Conservation (phyloP, 2,113 vertebrate species). For the Tor tambroides region DNA sequence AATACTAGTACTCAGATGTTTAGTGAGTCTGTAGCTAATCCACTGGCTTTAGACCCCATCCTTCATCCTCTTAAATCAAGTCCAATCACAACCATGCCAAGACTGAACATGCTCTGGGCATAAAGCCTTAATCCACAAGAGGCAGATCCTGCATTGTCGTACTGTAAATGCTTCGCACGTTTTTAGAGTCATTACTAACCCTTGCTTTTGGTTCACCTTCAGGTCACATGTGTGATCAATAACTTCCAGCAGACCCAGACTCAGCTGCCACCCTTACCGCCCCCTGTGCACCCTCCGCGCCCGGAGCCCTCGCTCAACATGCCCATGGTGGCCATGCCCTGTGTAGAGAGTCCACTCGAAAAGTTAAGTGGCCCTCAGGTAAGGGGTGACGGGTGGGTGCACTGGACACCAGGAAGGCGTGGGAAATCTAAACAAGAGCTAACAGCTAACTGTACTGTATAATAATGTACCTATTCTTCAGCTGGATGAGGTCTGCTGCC, state of each 20-base stretch:
- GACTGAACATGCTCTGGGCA: constrained; percentile 10
- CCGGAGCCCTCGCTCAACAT: constrained; percentile 72
- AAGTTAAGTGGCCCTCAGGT: constrained; percentile 93
- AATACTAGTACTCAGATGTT: constrained; percentile 10
- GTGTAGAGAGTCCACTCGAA: constrained; percentile 87
- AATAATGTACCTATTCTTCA: neutral
- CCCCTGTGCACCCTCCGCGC: constrained; percentile 51
- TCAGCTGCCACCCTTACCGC: constrained; percentile 6
- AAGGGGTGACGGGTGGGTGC: constrained; percentile 72
- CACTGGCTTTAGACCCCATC: neutral
- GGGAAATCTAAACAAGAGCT: neutral
- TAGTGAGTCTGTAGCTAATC: constrained; percentile 22
- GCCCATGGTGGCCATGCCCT: constrained; percentile 76
- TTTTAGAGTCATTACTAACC: neutral
- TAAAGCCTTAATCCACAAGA: constrained; percentile 3
- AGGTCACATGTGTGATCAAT: constrained; percentile 82
- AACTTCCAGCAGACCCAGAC: constrained; percentile 73
- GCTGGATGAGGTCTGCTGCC: neutral
- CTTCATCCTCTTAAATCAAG: constrained; percentile 40
- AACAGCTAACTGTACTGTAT: neutral
- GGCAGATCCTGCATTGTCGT: neutral
- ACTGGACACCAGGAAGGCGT: neutral
- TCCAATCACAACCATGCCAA: constrained; percentile 5
- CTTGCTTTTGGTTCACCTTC: constrained; percentile 28
- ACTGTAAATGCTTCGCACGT: neutral